Evolutionary conservation across 2,888 invertebrate species (phyloP).

Genomic region (Sesia bembeciformis): DNA sequence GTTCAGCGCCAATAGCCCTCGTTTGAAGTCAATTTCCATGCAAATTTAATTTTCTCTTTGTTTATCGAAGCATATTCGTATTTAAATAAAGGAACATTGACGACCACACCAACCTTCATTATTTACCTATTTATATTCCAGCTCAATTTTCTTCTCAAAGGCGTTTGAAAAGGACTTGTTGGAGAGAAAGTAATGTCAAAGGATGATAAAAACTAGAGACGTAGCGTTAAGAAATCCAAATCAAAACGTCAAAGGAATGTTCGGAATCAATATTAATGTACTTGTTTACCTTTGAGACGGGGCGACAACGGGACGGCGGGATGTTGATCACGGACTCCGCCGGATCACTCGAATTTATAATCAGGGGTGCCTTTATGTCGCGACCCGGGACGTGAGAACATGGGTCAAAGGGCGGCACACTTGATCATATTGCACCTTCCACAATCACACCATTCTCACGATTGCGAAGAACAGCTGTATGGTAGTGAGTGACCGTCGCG

Average conservation of each 20-base stretch:
- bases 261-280: constrained; percentile 67
- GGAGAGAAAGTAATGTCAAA: constrained; percentile 36
- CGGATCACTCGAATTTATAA: constrained; percentile 63
- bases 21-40: too few relatives aligned
- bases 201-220: constrained; percentile 42
- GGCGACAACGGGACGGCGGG: constrained; percentile 26
- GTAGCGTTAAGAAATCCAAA: constrained; percentile 44
- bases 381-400: constrained; percentile 53
- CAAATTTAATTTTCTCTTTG: too few relatives aligned
- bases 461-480: constrained; percentile 47
- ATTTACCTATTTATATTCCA: too few relatives aligned
- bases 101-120: too few relatives aligned
- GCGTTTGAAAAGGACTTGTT: constrained; percentile 11
- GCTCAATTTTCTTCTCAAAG: constrained; percentile 28
- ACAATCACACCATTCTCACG: constrained; percentile 53
- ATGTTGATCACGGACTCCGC: constrained; percentile 39
- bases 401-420: constrained; percentile 59
- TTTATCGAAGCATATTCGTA: too few relatives aligned
- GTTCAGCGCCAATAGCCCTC: not conserved
- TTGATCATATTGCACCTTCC: constrained; percentile 63
- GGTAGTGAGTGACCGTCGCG: constrained; percentile 33
- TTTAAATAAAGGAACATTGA: too few relatives aligned
- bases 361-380: constrained; percentile 53
- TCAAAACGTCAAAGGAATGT: constrained; percentile 54
- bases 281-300: constrained; percentile 65